Base-by-base conservation (phyloP, 2,797 vertebrate species). In the Argentina silus region DNA sequence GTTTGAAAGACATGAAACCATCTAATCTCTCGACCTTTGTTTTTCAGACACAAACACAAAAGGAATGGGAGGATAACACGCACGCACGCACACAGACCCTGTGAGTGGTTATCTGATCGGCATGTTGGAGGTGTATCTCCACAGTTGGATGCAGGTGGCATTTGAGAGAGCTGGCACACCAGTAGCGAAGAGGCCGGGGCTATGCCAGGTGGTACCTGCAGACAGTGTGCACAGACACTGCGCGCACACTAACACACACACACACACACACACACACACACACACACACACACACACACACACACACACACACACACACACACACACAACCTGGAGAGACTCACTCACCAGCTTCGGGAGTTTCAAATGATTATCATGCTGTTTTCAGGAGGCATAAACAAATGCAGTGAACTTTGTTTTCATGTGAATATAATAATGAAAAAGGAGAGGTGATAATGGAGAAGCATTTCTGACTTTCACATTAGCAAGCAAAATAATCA, bases 91-190 rank as follows among this genome's bases (percentile, higher is more conserved):
- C 62, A 65, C 62, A 55, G 2, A 65, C 43, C 15, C 15, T n/a
- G 15, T 56, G 15, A 47, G 44, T 17, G 17, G n/a, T n/a, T 8
- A 21, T 56, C n/a, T 21, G 61, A 21, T 21, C 10, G 50, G 27
- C 48, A 19, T 66, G 47, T 51, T n/a, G 17, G 17, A 53, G 60
- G 50, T 23, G 70, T 27, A 2, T 56, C 42, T 45, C 43, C 71
- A 42, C 27, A 67, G 50, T 42, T 50, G 56, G 23, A 17, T 50
- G 47, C 72, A 67, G 15, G 65, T 60, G 23, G 44, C 51, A 61
- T 74, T 60, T 61, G 10, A 67, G 64, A 56, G 17, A 56, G 36
- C 48, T 56, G 50, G 59, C 11, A 27, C 27, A n/a, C 3, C 17
- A 21, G 59, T 12, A 19, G 69, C 43, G 7, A 8, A 44, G 47